Base-by-base conservation (phyloP, 2,113 vertebrate species). In the Monarcha castaneiventris region DNA sequence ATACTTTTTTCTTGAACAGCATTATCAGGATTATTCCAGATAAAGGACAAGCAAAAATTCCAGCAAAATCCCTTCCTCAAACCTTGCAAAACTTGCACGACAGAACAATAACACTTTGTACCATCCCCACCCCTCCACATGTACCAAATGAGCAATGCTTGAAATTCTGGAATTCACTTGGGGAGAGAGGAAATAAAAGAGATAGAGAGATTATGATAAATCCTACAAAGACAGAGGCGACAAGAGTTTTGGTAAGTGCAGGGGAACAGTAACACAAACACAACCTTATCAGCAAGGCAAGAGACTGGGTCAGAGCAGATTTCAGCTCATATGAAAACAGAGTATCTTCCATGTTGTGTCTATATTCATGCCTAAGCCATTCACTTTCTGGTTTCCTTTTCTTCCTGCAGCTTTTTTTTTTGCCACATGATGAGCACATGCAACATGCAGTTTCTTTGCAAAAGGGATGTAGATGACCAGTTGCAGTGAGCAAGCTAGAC, bases 371-470 rank as follows among this genome's bases (percentile, higher is more conserved):
- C 48, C 64, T 54, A 76, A 68, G 12, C 63, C 52, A 22, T 7
- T 67, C 6, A 11, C 33, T n/a, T 43, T 72, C 43, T 72, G 5
- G 19, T 49, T 93, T 89, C 37, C 21, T 48, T 62, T 83, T 66
- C 52, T 58, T 49, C 30, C 6, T 25, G 26, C 32, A 71, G 44
- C 43, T 15, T 32, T 11, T 41, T 80, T 46, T 48, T n/a, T 44
- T 75, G 37, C 37, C 43, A 44, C 27, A 20, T 37, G 29, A 10
- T 44, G 0, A 0, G 37, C 35, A 62, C 12, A 29, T 10, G 5
- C n/a, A 73, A 67, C 10, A 29, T 11, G 5, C 37, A 73, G 30
- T 20, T 89, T 76, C 58, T 83, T 44, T 39, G 19, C 29, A 68
- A 66, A 61, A 91, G 30, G 19, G 43, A 46, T 11, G 10, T 6